phyloP scores from a whole-genome alignment of 2,113 vertebrate genomes.

The Eptesicus fuscus region DNA sequence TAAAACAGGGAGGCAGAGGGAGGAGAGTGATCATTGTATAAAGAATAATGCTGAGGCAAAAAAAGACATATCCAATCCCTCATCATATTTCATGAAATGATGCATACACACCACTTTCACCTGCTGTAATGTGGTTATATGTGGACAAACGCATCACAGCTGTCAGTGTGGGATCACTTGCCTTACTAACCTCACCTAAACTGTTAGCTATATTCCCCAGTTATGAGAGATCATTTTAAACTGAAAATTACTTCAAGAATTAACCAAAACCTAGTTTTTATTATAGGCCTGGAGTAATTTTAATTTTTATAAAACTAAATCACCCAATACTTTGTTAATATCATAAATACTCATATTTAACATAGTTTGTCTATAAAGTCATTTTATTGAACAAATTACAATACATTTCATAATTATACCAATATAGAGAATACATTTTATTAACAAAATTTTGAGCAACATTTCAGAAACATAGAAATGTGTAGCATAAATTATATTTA shows the following conservation, averaged over 20 bases:
- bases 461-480: neutral
- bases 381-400: neutral
- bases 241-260: neutral
- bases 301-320: neutral
- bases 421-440: neutral
- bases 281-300: neutral
- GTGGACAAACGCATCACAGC: neutral
- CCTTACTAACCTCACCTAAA: neutral
- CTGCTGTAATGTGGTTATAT: neutral
- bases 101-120: neutral
- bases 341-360: neutral
- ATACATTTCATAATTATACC: neutral
- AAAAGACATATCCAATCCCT: neutral
- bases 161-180: neutral
- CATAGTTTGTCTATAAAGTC: neutral
- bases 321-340: neutral
- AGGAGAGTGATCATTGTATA: neutral
- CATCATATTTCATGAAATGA: neutral
- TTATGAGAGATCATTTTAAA: neutral
- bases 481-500: neutral
- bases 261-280: neutral
- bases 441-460: neutral
- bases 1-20: neutral
- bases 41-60: neutral
- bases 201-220: neutral